phyloP scores from a whole-genome alignment of 2,797 vertebrate species.

The Semaprochilodus insignis region DNA sequence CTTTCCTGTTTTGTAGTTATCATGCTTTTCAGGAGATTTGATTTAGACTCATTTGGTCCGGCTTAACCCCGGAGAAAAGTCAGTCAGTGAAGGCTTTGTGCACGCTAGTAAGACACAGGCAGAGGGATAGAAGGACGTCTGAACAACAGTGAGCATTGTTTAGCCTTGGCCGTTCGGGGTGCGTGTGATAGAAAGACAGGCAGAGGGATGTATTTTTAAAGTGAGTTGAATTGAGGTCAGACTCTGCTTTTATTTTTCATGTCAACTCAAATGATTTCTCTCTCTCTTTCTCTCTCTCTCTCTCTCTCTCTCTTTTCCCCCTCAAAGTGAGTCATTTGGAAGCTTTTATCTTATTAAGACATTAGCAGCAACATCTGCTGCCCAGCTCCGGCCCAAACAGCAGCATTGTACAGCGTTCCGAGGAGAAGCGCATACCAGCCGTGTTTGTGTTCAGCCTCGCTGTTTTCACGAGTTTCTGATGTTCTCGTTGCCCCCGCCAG shows the following conservation, averaged over 20 bases:
- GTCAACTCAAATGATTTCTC: conserved; percentile 47
- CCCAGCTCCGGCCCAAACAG: conserved; percentile 54
- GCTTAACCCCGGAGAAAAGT: not conserved
- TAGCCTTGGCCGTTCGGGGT: not conserved
- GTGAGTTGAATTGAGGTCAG: conserved; percentile 30
- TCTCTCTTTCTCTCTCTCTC: conserved; percentile 50
- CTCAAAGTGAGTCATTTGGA: conserved; percentile 63
- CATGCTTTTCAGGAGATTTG: not conserved
- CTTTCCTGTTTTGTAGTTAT: not conserved
- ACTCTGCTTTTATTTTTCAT: conserved; percentile 35
- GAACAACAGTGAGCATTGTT: conserved; percentile 1
- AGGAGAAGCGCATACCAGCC: conserved; percentile 51
- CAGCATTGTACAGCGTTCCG: conserved; percentile 52
- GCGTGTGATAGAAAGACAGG: not conserved
- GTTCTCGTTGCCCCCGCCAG: conserved; percentile 17
- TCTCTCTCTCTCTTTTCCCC: conserved; percentile 55
- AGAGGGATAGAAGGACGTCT: not conserved
- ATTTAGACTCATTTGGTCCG: not conserved
- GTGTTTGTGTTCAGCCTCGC: conserved; percentile 44
- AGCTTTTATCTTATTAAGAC: conserved; percentile 74
- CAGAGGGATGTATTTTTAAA: conserved; percentile 48
- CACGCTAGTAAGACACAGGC: no score
- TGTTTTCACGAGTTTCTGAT: conserved; percentile 47
- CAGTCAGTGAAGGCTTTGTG: not conserved
- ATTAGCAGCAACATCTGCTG: conserved; percentile 70